Base-by-base conservation (phyloP, 2,113 vertebrate species). In the Megaleporinus macrocephalus region DNA sequence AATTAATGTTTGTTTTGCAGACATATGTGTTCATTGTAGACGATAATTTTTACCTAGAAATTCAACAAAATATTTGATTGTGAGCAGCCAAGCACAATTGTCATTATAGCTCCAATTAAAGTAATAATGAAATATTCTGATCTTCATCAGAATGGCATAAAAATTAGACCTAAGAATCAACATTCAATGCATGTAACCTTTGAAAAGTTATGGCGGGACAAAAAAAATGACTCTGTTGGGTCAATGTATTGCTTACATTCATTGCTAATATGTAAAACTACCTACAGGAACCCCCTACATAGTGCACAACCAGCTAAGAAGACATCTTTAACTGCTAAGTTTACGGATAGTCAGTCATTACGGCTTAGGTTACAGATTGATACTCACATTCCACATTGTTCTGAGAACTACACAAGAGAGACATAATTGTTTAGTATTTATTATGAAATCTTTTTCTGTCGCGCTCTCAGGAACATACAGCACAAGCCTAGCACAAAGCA, bases 341-440 rank as follows among this genome's bases (percentile, higher is more conserved):
- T 51, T 51, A 3, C 41, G 11, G 13, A 51, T 51, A 18, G 49
- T 12, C 13, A 47, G 7, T 51, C 78, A 71, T 47, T 86, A 61
- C 75, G 63, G 77, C 75, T 80, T 61, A 75, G 77, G 89, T 86
- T 75, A 80, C 89, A 90, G 86, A 72, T 78, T 83, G 85, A 92
- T 92, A 94, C 93, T 94, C 92, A 94, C 93, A 93, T 93, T 92
- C 89, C 90, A 93, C 88, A 93, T 87, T 93, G 92, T 89, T 94
- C 92, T 95, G 93, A 93, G 91, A 90, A 94, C 93, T 95, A 93
- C 86, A 89, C 90, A 92, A 91, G 90, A 93, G 89, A 94, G 87
- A 93, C 87, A 93, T 91, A 89, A 87, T 92, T n/a, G 63, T 79
- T 76, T 85, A 87, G 85, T 85, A 77, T 76, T 77, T 59, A 53